Evolutionary conservation across 2,113 vertebrate species (phyloP), one percentile per base, ranked within the genome.

Genomic region (Lampris megalopsis): DNA sequence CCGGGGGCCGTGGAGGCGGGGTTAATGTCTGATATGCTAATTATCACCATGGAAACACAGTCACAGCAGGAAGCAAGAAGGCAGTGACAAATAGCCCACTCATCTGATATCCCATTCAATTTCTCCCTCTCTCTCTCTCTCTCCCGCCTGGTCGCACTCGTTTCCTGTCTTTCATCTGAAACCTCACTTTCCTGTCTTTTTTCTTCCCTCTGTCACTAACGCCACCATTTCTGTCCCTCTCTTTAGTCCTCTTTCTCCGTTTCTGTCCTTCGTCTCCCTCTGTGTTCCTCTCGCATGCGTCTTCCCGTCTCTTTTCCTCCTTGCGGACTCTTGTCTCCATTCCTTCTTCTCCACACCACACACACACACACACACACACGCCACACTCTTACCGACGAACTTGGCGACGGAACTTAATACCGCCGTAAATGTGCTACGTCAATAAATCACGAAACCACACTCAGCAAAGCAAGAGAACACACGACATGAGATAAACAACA

Each of bases 1-100:
- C 60, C 1, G 37, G 80, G 45, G 52, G 36, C 64, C 79, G 75
- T 75, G 65, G 72, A 82, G 81, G 79, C 57, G 75, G 82, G 82
- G 85, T 90, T 90, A 84, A 86, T 77, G 81, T 85, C 71, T 89
- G 79, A 84, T 87, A 91, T 91, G 88, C 71, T 87, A 91, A 87
- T 88, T 86, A 83, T 92, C 75, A 7, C 82, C 86, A 90, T 90
- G 80, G 88, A 89, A 90, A 92, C 89, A 84, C 75, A 74, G 73
- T 90, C 89, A 90, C 77, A 91, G 84, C 75, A 85, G 82, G 85
- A 88, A 83, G 88, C 73, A 79, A 82, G 84, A 87, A 88, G 83
- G 79, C 91, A 88, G 77, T 91, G 91, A 91, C 86, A 85, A 89
- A 89, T 90, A 70, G 75, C 88, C 64, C 56, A 83, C 83, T 90